Evolutionary conservation across 2,113 vertebrate genomes (phyloP), one percentile per base, ranked within the genome.

Genomic region (Cavia porcellus): DNA sequence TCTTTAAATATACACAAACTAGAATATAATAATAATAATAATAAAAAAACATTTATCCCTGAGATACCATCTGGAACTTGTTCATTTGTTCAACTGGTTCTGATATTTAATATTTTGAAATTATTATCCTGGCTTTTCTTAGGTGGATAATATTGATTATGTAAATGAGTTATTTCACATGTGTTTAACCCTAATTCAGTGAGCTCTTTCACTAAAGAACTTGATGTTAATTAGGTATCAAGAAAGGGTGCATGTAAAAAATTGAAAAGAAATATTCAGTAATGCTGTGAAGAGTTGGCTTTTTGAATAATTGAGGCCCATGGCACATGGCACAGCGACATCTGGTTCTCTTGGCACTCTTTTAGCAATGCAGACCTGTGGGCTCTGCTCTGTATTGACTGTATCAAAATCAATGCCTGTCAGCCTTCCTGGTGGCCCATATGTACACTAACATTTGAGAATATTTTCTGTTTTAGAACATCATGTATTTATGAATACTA

Each of bases 1-100:
- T 86, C n/a, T 90, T 74, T 70, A 77, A 47, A 96, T 68, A 55
- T 19, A 42, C 0, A 70, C 4, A 77, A 62, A 92, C 61, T 86
- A 80, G 2, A 89, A 68, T 57, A 84, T 22, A 93, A 83, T 42
- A 22, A 28, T 38, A 38, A 38, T 38, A 38, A 38, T 38, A 88
- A 96, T 89, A 90, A 32, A 32, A 80, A 28, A 68, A 4, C 75
- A 90, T 79, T 96, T 90, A 57, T 72, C 87, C 38, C 8, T 35
- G 1, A 17, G 45, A 19, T 80, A 57, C 68, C 10, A 4, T 75
- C 1, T 64, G 62, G 17, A 55, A 32, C 6, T 32, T 50, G 28
- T 50, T 79, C 45, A 72, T 96, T 10, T 83, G 7, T 42, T 38
- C 25, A 86, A 72, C 1, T 55, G 86, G 0, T 77, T 82, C 68